Evolutionary conservation across 2,888 invertebrate species (phyloP), one percentile per base, ranked within the genome.

Genomic region (Tiliacea citrago): DNA sequence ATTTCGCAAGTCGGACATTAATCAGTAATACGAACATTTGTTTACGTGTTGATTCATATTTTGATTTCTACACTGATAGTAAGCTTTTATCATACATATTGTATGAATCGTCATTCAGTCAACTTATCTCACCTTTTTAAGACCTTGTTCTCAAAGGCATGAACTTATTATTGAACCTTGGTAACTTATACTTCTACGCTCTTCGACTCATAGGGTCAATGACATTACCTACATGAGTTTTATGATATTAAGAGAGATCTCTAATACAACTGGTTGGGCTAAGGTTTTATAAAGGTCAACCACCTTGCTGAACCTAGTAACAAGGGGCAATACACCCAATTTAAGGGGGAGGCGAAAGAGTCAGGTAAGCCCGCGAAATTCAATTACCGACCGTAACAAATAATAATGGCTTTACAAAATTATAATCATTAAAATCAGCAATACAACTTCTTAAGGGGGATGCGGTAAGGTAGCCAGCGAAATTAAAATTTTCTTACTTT

Each of bases 111-210:
- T 63, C n/a, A 57, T 77, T 60, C 16, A 63, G 67, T 71, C 53
- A 68, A 35, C 69, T 79, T 68, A 78, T 63, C 47, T 72, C 53
- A 51, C 73, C 73, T 76, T 76, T 73, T 21, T 12, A 67, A 77
- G 74, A 77, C 84, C 68, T 83, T 83, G 77, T 29, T 77, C 62
- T 60, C 51, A 79, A 79, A 70, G 82, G 61, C 29, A 74, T 62
- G 58, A 67, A 74, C 70, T 81, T 73, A 45, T 45, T 42, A 62
- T 75, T 67, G 61, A 60, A 65, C 79, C 68, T 82, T 68, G 60
- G 63, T 51, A 57, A 70, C 49, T 68, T 81, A 13, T 55, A 63
- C n/a, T 13, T 57, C 53, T 29, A 68, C 71, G 51, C 60, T 58
- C 51, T 62, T 68, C 13, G 13, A 35, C 24, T 42, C 69, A 13